These are phyloP conservation scores for Perccottus glenii DNA, from an alignment of 2,113 vertebrate genomes.

Conservation along the genomic window DNA sequence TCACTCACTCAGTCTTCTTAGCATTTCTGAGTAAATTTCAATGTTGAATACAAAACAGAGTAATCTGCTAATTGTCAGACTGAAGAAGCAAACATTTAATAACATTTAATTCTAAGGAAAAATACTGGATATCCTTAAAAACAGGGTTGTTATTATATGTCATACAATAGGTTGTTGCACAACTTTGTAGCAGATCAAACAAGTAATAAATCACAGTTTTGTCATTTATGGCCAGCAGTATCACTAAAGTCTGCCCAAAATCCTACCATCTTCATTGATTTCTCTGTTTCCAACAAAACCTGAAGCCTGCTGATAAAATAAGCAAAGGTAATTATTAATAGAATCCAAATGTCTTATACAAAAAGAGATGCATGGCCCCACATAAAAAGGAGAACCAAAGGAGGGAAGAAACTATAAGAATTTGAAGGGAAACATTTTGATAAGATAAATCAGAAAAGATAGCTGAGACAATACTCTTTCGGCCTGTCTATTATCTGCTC, in stretches of 20 bases:
- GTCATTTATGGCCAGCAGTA: too few species aligned
- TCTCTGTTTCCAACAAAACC: neutral
- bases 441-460: constrained; percentile 43
- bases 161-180: too few species aligned
- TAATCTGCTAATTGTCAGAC: neutral
- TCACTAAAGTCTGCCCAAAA: too few species aligned
- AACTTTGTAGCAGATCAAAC: too few species aligned
- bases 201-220: too few species aligned
- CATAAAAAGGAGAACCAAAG: neutral
- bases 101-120: too few species aligned
- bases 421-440: constrained; percentile 36
- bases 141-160: too few species aligned
- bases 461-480: constrained; percentile 56
- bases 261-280: too few species aligned
- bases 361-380: too few species aligned
- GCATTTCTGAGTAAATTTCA: neutral
- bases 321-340: too few species aligned
- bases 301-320: neutral
- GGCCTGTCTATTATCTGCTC: constrained; percentile 64
- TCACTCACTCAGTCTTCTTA: constrained; percentile 1
- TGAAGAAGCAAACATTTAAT: neutral
- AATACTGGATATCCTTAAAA: too few species aligned
- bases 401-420: constrained; percentile 32
- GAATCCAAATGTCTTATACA: too few species aligned
- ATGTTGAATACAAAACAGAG: neutral